phyloP scores from a whole-genome alignment of 2,113 vertebrate species.

The Pelodiscus sinensis region DNA sequence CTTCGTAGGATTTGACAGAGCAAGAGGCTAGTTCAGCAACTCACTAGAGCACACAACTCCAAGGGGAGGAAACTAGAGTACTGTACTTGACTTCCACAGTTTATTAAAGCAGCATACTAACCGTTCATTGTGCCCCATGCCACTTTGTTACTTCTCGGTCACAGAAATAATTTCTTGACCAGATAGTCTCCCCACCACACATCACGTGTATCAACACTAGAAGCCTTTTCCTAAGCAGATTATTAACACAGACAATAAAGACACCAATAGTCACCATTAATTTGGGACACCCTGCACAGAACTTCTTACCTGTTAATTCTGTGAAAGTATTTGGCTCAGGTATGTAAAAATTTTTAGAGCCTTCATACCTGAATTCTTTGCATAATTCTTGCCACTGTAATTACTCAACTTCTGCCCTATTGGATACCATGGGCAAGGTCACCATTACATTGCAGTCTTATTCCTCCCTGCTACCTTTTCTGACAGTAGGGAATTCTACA shows the following conservation, averaged over 20 bases:
- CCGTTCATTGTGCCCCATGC: background rate
- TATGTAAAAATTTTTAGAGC: background rate
- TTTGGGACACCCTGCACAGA: background rate
- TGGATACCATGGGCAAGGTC: background rate
- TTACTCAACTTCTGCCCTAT: background rate
- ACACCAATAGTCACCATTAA: background rate
- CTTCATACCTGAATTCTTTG: background rate
- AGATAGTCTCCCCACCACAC: background rate
- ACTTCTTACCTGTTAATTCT: background rate
- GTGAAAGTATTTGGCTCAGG: background rate
- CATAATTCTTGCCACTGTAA: background rate
- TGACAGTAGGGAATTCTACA: background rate
- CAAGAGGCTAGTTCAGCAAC: background rate
- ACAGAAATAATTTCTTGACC: fast-evolving
- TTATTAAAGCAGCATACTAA: background rate
- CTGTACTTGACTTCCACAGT: background rate
- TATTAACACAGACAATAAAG: background rate
- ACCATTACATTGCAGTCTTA: background rate
- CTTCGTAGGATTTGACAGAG: background rate
- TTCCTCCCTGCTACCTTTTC: background rate
- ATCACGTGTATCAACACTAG: background rate
- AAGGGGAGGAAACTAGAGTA: fast-evolving
- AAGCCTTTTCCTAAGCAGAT: background rate
- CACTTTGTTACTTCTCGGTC: fast-evolving
- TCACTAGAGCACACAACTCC: background rate